Evolutionary conservation across 2,113 vertebrate genomes (phyloP), one percentile per base, ranked within the genome.

Genomic region (Dipodomys ordii): DNA sequence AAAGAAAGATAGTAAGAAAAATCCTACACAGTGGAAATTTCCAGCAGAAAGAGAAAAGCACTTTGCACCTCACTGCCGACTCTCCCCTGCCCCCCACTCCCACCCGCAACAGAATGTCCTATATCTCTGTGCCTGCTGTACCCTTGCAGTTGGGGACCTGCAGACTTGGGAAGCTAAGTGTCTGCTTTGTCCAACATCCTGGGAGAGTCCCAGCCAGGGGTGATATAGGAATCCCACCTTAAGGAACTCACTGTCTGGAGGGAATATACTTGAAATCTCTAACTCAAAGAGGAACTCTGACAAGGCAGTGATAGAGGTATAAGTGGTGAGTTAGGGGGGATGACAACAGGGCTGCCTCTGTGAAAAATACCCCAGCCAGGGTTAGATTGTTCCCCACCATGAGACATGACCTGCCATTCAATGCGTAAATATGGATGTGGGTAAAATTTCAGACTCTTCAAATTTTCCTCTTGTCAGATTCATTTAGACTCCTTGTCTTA

Each of bases 1-100:
- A 76, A 39, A 84, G 82, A 49, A 44, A 16, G 18, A 35, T 57
- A 16, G 53, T 57, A 92, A 96, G 82, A 67, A 80, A 86, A 72
- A 49, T 13, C 28, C 4, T 15, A 13, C 6, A 3, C 44, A 60
- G 68, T 46, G 62, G 92, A 62, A 2, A 39, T 71, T 89, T 80
- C 67, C 35, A 71, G 83, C 65, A 44, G 87, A 78, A 88, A 80
- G 79, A 3, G 22, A 68, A 71, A 53, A 82, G 71, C 82, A 30
- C n/a, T 60, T 0, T 8, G 22, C 20, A 64, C 32, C 25, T 28
- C 12, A 27, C 39, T 46, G 11, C 19, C 44, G 18, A 64, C 39
- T 39, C 39, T 16, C 53, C 12, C 15, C 53, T 4, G 13, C 53
- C 15, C 53, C 53, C 53, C 53, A 13, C 53, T 13, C 53, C 53